Conservation (phyloP, 2,888 invertebrate species). For the Nemoura dubitans region DNA sequence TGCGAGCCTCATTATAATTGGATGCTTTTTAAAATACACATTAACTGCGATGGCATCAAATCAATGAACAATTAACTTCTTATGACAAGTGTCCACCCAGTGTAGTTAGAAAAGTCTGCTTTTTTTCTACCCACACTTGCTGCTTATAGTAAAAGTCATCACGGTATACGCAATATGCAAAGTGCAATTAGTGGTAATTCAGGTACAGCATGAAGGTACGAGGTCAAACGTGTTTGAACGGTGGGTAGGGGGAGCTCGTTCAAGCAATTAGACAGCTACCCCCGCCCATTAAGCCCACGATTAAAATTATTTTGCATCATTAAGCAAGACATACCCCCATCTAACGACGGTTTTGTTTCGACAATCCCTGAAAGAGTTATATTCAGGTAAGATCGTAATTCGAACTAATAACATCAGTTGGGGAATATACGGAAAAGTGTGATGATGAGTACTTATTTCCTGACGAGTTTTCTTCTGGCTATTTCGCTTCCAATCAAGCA, state of each 20-base stretch:
- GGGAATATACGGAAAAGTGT: no score
- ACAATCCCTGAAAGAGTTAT: not conserved
- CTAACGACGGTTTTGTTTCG: not conserved
- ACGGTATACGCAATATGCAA: not conserved
- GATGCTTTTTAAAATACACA: not conserved
- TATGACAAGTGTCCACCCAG: not conserved
- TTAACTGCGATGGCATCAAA: not conserved
- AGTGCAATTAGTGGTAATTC: not conserved
- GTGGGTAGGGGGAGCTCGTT: no score
- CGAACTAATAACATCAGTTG: no score
- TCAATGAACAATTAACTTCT: not conserved
- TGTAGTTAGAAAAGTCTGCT: not conserved
- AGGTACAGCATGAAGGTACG: not conserved
- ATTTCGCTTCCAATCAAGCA: no score
- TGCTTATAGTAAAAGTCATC: not conserved
- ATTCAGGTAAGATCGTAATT: no score
- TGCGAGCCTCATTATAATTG: not conserved
- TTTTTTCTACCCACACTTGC: not conserved
- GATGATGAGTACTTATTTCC: no score
- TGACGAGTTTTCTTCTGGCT: no score
- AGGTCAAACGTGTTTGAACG: not conserved
- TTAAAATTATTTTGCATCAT: not conserved
- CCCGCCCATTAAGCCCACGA: not conserved
- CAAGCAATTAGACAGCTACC: not conserved
- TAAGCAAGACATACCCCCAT: not conserved